Conservation (phyloP, 2,888 invertebrate genomes). For the Volucella inanis region DNA sequence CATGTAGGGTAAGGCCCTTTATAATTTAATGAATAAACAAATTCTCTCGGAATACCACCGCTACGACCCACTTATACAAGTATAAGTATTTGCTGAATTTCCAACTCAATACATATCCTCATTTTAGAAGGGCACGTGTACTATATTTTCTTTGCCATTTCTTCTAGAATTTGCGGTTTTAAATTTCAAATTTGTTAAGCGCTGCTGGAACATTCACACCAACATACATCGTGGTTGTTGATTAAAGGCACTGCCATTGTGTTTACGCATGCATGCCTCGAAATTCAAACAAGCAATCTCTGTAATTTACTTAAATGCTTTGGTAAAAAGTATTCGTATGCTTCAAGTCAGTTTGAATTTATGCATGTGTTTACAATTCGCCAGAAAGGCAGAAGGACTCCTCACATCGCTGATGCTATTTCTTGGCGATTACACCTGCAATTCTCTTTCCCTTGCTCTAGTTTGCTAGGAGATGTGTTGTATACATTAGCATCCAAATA, state of each 20-base stretch:
- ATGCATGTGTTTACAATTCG: constrained; percentile 68
- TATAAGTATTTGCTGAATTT: too few relatives aligned
- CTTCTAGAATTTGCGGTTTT: too few relatives aligned
- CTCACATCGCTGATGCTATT: constrained; percentile 36
- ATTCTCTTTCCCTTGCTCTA: constrained; percentile 16
- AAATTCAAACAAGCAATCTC: constrained; percentile 71
- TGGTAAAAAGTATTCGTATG: constrained; percentile 36
- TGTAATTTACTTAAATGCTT: constrained; percentile 72
- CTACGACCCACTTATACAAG: too few relatives aligned
- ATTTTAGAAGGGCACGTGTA: too few relatives aligned
- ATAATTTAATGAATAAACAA: too few relatives aligned
- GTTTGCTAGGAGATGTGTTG: constrained; percentile 39
- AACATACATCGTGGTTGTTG: constrained; percentile 51
- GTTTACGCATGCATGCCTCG: constrained; percentile 65
- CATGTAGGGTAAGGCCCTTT: too few relatives aligned
- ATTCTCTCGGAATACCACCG: too few relatives aligned
- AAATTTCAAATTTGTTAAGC: too few relatives aligned
- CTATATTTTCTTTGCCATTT: too few relatives aligned
- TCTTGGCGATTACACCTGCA: constrained; percentile 62
- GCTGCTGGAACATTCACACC: not conserved
- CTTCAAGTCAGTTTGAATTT: constrained; percentile 54
- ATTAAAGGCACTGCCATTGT: constrained; percentile 64
- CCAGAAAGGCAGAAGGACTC: not conserved
- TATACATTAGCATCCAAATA: constrained; percentile 71
- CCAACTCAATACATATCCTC: too few relatives aligned